phyloP scores from a whole-genome alignment of 2,797 vertebrate genomes.

The Ctenopoma kingsleyae region DNA sequence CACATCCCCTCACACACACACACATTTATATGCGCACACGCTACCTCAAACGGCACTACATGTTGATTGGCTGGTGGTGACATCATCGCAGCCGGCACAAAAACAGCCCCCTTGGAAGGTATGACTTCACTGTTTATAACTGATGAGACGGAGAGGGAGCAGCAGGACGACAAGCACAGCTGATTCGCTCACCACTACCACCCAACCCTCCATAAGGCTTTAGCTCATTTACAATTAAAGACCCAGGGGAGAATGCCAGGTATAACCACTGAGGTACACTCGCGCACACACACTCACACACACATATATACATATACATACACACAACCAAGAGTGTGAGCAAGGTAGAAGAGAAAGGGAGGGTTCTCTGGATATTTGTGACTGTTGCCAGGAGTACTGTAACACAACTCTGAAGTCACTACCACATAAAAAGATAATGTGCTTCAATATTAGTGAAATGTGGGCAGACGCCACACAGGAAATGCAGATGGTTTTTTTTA shows the following conservation, averaged over 20 bases:
- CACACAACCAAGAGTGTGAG: slow-evolving; percentile 13
- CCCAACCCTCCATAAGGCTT: slow-evolving; percentile 54
- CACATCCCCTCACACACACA: slow-evolving; percentile 14
- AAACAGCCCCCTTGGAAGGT: slow-evolving; percentile 83
- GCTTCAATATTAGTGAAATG: neutral
- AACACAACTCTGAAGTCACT: neutral
- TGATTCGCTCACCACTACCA: slow-evolving; percentile 46
- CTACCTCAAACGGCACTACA: slow-evolving; percentile 67
- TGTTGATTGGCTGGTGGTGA: slow-evolving; percentile 87
- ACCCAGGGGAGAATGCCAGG: slow-evolving; percentile 69
- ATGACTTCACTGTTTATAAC: slow-evolving; percentile 86
- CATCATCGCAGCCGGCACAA: slow-evolving; percentile 82
- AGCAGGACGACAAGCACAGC: slow-evolving; percentile 53
- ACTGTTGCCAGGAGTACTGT: slow-evolving; percentile 37
- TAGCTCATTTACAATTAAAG: slow-evolving; percentile 81
- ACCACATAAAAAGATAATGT: neutral
- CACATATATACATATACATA: slow-evolving; percentile 5
- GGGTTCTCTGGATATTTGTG: slow-evolving; percentile 10
- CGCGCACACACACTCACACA: slow-evolving; percentile 18
- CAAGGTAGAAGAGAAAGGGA: slow-evolving; percentile 9
- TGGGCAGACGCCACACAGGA: neutral
- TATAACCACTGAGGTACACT: slow-evolving; percentile 57
- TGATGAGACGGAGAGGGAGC: slow-evolving; percentile 72
- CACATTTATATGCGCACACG: slow-evolving; percentile 24
- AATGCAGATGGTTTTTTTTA: neutral